phyloP scores from a whole-genome alignment of 2,113 vertebrate genomes.

The Nanger granti region DNA sequence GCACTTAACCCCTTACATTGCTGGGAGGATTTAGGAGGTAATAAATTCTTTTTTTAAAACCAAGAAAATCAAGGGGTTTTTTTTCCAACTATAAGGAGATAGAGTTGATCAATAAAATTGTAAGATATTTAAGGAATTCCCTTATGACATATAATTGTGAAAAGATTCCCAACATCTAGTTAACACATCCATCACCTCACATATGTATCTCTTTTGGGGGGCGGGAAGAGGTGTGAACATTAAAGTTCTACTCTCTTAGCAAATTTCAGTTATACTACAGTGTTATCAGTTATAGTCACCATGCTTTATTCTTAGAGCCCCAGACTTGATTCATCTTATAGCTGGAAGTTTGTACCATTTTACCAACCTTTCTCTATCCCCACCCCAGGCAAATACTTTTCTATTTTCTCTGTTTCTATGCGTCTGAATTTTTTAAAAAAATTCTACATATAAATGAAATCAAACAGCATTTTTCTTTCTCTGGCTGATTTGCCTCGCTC shows the following conservation, averaged over 20 bases:
- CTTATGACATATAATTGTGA: not conserved
- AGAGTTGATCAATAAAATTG: not conserved
- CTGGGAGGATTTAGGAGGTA: not conserved
- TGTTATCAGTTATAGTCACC: no score
- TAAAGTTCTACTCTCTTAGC: not conserved
- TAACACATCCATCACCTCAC: not conserved
- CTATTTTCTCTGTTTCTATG: not conserved
- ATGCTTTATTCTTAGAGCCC: not conserved
- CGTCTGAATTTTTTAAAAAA: not conserved
- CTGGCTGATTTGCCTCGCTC: not conserved
- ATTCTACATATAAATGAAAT: not conserved
- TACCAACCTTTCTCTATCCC: not conserved
- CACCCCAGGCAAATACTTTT: not conserved
- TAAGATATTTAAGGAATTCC: not conserved
- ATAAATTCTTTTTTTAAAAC: not conserved
- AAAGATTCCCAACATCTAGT: not conserved
- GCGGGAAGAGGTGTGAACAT: not conserved
- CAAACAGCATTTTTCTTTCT: not conserved
- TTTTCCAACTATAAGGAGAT: not conserved
- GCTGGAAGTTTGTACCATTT: not conserved
- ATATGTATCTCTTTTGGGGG: not conserved
- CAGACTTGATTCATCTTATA: not conserved
- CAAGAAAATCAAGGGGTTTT: not conserved
- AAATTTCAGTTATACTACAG: not conserved
- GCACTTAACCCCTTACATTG: not conserved